Evolutionary conservation across 2,797 vertebrate species (phyloP), one percentile per base, ranked within the genome.

Genomic region (Sphenopsis melanotis): DNA sequence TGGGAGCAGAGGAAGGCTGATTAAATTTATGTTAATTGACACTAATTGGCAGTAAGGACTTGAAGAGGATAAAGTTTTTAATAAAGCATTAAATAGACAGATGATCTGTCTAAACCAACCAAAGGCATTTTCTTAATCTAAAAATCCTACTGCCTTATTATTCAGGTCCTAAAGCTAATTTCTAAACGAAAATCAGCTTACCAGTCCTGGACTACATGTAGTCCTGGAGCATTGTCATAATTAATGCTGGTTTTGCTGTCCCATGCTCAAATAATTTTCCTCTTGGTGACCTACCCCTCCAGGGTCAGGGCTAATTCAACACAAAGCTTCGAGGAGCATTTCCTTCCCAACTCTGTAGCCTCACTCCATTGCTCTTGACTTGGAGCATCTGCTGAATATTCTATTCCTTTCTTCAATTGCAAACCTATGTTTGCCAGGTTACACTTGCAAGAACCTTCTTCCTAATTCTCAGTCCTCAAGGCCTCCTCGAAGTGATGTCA

Each of bases 11-110:
- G 90, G 74, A 11, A 9, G 15, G 9, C 34, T 94, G 81, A 92
- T 93, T 92, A 92, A 87, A 92, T 95, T 88, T 29, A 60, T 89
- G 70, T 79, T 93, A 94, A 93, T 92, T 94, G 86, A 80, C 81
- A 85, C 46, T 92, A 95, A 96, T 92, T 93, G 89, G 27, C 81
- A 84, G 56, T 87, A 89, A 93, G 55, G 63, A 91, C 66, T 87
- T 77, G 41, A 93, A 90, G 69, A 79, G 37, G 59, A 87, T 94
- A 49, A 94, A 90, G 74, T 77, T 94, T 93, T 95, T 89, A 92
- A 94, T 90, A 93, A 87, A 81, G 29, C 75, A 69, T 90, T 93
- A 84, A 90, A 89, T 59, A 93, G 87, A 94, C 46, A 79, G 70
- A 86, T 78, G 66, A 89, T 93, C 78, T 83, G 66, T 80, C 70